Evolutionary conservation across 2,888 invertebrate species (phyloP).

Genomic region (Luperina testacea): DNA sequence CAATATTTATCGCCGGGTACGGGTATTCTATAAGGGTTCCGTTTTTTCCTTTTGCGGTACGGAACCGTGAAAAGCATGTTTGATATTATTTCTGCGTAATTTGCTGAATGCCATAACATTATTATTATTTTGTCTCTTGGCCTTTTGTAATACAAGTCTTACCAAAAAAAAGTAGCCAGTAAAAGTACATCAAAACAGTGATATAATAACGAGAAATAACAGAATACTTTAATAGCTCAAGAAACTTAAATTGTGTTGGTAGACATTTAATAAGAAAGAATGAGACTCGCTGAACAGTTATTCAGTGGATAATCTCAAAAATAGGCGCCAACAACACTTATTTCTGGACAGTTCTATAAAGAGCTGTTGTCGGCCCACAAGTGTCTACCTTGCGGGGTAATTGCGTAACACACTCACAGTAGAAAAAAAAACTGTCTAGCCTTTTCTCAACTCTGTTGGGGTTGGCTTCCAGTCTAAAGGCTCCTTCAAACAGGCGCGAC

Average conservation of each 20-base stretch:
- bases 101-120: not conserved
- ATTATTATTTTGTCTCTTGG: not conserved
- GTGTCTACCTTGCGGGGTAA: not conserved
- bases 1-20: no score
- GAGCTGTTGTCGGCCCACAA: not conserved
- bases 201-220: constrained; percentile 20
- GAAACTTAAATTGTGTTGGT: constrained; percentile 59
- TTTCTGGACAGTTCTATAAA: constrained; percentile 23
- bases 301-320: constrained; percentile 32
- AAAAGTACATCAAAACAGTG: constrained; percentile 16
- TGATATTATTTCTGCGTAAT: not conserved
- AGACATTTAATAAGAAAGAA: constrained; percentile 46
- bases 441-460: no score
- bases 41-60: not conserved
- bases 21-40: not conserved
- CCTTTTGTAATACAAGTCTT: not conserved
- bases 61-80: not conserved
- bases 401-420: no score
- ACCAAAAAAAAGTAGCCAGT: not conserved
- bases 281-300: constrained; percentile 16
- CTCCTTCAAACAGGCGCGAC: no score
- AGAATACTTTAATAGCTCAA: constrained; percentile 2
- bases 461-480: no score
- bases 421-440: no score
- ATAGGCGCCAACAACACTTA: constrained; percentile 40